phyloP scores from a whole-genome alignment of 1,140 invertebrate genomes.

The Aethina tumida region DNA sequence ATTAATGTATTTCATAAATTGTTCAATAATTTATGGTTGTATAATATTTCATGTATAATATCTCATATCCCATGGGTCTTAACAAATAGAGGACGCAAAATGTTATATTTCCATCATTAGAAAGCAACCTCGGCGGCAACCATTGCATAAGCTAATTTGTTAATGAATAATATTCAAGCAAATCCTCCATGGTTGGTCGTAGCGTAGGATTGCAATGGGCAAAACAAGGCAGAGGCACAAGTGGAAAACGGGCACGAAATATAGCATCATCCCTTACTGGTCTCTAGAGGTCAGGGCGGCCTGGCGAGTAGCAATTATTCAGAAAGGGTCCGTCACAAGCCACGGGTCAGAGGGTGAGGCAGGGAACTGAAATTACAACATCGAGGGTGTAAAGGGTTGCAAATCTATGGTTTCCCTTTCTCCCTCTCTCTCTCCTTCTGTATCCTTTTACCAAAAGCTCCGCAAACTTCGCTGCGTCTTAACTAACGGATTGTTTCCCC shows the following conservation, averaged over 20 bases:
- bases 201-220: too few species aligned
- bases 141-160: too few species aligned
- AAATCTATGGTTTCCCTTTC: conserved; percentile 16
- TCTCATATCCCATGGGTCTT: too few species aligned
- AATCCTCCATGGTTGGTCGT: too few species aligned
- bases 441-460: too few species aligned
- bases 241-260: conserved; percentile 10
- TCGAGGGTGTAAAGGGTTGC: conserved; percentile 22
- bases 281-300: conserved; percentile 24
- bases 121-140: too few species aligned
- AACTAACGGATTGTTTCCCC: conserved; percentile 12
- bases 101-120: too few species aligned
- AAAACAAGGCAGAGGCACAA: background rate
- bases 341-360: conserved; percentile 1
- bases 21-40: too few species aligned
- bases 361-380: conserved; percentile 22
- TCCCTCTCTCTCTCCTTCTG: conserved; percentile 6
- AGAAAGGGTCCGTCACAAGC: conserved; percentile 19
- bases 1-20: too few species aligned
- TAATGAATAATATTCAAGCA: too few species aligned
- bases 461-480: conserved; percentile 8
- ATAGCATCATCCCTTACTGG: conserved; percentile 20
- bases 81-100: too few species aligned
- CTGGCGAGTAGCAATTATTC: conserved; percentile 25
- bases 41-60: too few species aligned